Conservation (phyloP, 2,113 vertebrate genomes). For the Puffinus mauretanicus region DNA sequence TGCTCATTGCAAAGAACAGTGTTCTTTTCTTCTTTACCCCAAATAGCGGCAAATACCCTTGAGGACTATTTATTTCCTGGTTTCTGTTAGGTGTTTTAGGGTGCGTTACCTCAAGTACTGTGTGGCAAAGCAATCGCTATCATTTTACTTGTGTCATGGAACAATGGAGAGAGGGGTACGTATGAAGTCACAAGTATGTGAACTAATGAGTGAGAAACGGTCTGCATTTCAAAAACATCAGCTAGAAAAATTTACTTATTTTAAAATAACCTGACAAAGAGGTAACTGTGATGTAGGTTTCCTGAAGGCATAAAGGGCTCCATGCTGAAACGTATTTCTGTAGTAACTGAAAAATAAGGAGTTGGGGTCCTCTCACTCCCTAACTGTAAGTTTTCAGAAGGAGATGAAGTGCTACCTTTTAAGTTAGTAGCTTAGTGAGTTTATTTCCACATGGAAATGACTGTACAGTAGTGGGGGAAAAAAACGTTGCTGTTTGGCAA, state of each 20-base stretch:
- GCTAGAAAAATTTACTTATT: neutral
- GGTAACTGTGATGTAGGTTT: neutral
- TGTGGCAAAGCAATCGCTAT: neutral
- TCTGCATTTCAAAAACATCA: neutral
- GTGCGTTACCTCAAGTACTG: neutral
- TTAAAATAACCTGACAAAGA: neutral
- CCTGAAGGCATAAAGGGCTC: neutral
- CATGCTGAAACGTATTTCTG: neutral
- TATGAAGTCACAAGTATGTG: neutral
- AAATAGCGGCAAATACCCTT: neutral
- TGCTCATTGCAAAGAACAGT: neutral
- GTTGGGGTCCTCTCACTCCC: neutral
- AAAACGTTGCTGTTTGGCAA: neutral
- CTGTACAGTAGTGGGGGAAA: accelerated
- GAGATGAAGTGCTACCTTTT: neutral
- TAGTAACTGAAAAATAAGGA: neutral
- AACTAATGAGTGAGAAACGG: neutral
- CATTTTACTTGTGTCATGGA: neutral
- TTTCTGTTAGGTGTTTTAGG: neutral
- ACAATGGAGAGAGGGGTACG: accelerated
- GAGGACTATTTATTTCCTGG: neutral
- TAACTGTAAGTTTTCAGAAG: neutral
- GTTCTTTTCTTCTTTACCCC: neutral
- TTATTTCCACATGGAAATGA: neutral
- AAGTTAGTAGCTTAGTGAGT: neutral